A percentile compares a stretch with the other conserved stretches of the same genome.
Conservation (phyloP, 2,113 vertebrate genomes). For the Heterochromis multidens region DNA sequence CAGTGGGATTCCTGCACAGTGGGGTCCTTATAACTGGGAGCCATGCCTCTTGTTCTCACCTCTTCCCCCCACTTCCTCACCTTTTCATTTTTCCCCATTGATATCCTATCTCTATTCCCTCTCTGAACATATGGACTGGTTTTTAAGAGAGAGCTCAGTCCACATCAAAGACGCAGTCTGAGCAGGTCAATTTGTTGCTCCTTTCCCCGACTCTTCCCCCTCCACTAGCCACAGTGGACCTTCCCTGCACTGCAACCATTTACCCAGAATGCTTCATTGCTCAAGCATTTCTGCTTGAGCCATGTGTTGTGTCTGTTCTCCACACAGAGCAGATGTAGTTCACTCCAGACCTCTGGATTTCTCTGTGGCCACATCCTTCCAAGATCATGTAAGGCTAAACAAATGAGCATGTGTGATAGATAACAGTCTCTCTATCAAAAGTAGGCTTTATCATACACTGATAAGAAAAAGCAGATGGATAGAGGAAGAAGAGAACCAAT, state of each 20-base stretch:
- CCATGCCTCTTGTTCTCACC: slow-evolving; percentile 71
- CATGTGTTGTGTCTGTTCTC: slow-evolving; percentile 27
- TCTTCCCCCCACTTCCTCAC: slow-evolving; percentile 56
- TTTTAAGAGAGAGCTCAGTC: slow-evolving; percentile 52
- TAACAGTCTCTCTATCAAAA: slow-evolving; percentile 22
- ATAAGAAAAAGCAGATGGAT: slow-evolving; percentile 48
- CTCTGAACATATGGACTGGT: slow-evolving; percentile 57
- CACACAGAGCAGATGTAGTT: slow-evolving; percentile 23
- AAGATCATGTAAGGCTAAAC: slow-evolving; percentile 30
- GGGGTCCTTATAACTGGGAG: slow-evolving; percentile 72
- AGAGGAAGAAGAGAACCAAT: slow-evolving; percentile 29
- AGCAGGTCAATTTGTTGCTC: slow-evolving; percentile 73
- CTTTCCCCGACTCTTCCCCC: slow-evolving; percentile 37
- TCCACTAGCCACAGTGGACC: slow-evolving; percentile 41
- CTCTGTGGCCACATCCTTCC: slow-evolving; percentile 19
- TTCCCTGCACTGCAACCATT: slow-evolving; percentile 37
- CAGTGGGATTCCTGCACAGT: slow-evolving; percentile 70
- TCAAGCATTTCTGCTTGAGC: slow-evolving; percentile 17
- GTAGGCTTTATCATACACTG: slow-evolving; percentile 9
- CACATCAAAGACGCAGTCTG: slow-evolving; percentile 66
- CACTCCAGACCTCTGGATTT: slow-evolving; percentile 19
- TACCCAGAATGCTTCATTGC: slow-evolving; percentile 50
- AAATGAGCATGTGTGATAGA: slow-evolving; percentile 41
- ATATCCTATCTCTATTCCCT: slow-evolving; percentile 49
- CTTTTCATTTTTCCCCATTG: slow-evolving; percentile 58